Evolutionary conservation across 2,797 vertebrate species (phyloP).

Genomic region (Heterohyrax brucei): DNA sequence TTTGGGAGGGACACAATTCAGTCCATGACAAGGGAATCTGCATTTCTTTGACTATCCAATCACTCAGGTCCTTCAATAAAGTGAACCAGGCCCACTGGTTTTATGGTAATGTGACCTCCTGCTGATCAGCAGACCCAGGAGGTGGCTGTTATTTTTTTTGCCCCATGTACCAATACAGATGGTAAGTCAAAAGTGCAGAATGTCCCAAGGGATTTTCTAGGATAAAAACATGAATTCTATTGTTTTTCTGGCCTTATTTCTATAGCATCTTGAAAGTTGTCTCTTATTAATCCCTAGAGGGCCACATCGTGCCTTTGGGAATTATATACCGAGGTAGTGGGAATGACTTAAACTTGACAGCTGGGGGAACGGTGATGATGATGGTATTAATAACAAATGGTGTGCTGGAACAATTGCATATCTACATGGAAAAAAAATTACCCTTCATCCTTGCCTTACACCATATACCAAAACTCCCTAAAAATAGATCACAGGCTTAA

Average conservation of each 20-base stretch:
- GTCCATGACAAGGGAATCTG: too few species aligned
- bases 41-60: constrained; percentile 13
- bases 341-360: neutral
- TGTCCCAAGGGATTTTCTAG: neutral
- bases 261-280: neutral
- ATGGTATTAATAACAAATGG: neutral
- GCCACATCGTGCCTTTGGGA: neutral
- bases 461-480: neutral
- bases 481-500: neutral
- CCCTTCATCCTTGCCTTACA: neutral
- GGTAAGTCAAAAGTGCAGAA: neutral
- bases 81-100: neutral
- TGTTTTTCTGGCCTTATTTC: constrained; percentile 42
- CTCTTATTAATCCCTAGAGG: neutral
- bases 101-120: neutral
- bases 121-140: neutral
- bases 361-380: neutral
- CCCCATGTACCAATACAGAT: neutral
- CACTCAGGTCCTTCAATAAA: neutral
- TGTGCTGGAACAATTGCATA: neutral
- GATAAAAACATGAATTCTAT: neutral
- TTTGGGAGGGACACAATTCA: too few species aligned
- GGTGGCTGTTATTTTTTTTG: neutral
- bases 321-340: neutral
- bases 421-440: neutral